Percentiles rank a stretch among this genome's conserved stretches.
phyloP scores from a whole-genome alignment of 2,797 vertebrate species.

The Coracias cyanogaster region DNA sequence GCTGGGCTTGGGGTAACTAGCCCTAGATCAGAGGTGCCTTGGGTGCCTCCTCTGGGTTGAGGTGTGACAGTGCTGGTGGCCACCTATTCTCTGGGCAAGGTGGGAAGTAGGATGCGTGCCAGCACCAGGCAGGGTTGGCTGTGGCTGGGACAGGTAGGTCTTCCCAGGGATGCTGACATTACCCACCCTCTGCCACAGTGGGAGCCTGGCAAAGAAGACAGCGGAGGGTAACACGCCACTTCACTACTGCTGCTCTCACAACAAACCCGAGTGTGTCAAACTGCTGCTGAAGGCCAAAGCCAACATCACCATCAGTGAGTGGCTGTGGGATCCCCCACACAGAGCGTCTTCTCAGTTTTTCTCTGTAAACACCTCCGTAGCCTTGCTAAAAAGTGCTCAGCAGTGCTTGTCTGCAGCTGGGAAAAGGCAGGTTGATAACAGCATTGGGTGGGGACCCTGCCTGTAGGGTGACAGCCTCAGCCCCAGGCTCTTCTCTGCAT shows the following conservation, averaged over 20 bases:
- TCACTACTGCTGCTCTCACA: slow-evolving; percentile 87
- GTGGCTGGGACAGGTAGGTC: neutral
- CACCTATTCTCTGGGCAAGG: neutral
- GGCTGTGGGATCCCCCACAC: neutral
- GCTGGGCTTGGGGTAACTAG: neutral
- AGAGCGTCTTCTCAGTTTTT: neutral
- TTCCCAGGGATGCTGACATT: neutral
- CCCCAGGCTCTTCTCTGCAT: neutral
- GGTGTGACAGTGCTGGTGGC: neutral
- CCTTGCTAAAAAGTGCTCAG: neutral
- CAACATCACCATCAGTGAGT: slow-evolving; percentile 84
- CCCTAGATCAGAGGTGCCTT: neutral
- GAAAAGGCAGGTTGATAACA: neutral
- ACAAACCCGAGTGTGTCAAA: slow-evolving; percentile 86
- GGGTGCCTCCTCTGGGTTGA: neutral
- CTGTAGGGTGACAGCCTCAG: neutral
- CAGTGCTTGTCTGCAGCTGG: neutral
- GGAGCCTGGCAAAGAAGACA: slow-evolving; percentile 80
- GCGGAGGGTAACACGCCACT: slow-evolving; percentile 82
- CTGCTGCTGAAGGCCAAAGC: slow-evolving; percentile 86
- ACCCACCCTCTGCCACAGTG: slow-evolving; percentile 56
- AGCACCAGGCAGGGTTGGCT: neutral
- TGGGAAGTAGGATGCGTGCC: neutral
- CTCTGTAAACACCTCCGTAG: neutral
- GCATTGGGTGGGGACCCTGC: neutral